Base-by-base conservation (phyloP, 2,888 invertebrate genomes). In the Rotaria macrura region DNA sequence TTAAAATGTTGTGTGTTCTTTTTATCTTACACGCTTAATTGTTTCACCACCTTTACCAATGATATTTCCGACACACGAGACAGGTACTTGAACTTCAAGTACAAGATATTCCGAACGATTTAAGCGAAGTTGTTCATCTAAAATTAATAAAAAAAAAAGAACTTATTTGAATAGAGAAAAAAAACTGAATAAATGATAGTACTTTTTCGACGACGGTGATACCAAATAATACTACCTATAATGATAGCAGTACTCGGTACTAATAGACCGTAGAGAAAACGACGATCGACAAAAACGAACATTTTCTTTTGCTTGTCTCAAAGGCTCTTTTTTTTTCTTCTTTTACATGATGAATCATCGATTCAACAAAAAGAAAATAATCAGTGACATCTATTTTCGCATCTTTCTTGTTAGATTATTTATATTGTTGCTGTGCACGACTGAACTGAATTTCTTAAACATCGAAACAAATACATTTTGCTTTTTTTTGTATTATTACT, bases 51-150 rank as follows among this genome's bases (percentile, higher is more conserved):
- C 65, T 65, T 34, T 65, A 34, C 65, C 65, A 65, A 65, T 65
- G 34, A 65, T 65, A 65, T 34, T 65, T 65, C 79, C 79, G 17
- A 79, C 79, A 43, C 79, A 79, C n/a, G 43, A 79, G 9, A 1
- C 12, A 43, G 79, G 79, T 4, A 79, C 79, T 79, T 43, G 79
- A 43, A 79, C 20, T 43, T 79, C 79, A 12, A 79, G 43, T 79
- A 79, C 79, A 40, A 79, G 43, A 43, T 79, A 43, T 43, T 79
- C 79, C 14, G 79, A 79, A 29, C 65, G 65, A 65, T 65, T 65
- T 65, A 34, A 29, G 38, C 65, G 65, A 34, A 65, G 3, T 34
- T 65, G 65, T 38, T 34, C 34, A 34, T 65, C 65, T 65, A 34
- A 20, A 34, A 49, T 0, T n/a, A n/a, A n/a, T n/a, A n/a, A 49